Evolutionary conservation across 2,888 invertebrate species (phyloP), one percentile per base, ranked within the genome.

Genomic region (Vesta saturnalis): DNA sequence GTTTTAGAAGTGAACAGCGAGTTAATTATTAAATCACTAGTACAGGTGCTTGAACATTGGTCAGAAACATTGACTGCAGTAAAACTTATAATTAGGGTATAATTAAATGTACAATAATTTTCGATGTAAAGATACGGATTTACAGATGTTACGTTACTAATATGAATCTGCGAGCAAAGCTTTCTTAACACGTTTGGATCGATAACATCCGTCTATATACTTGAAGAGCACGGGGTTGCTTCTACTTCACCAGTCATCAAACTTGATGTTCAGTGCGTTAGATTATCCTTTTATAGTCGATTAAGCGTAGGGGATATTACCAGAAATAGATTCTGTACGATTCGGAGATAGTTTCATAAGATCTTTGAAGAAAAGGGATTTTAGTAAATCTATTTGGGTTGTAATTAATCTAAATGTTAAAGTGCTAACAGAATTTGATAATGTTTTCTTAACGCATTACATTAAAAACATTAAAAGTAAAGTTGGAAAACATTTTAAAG

Each of bases 271-370:
- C 47, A 47, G 16, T 16, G 18, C 47, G 47, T 47, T 16, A 15
- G n/a, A 15, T 47, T 47, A 47, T 47, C 47, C 47, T 15, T 47
- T 43, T 47, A 47, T 47, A 47, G 47, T 15, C 47, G 47, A 47
- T 47, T 47, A 47, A 47, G 16, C 16, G n/a, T 8, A 15, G 15
- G 5, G 15, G 16, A 16, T 47, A 47, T 16, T 47, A 16, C 47
- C 47, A 47, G 8, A 47, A 47, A 47, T 47, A 47, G 47, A 47
- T 47, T 47, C 16, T 6, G 15, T 47, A 47, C 4, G 18, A 47
- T 47, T 15, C 14, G 14, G 15, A n/a, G 43, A 43, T 43, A 47
- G 15, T 47, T 15, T 47, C 15, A 15, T 14, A 4, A 43, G 43
- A 43, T n/a, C 5, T n/a, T 16, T 8, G 47, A 47, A 15, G 16